A percentile compares a stretch with the other conserved stretches of the same genome.
Evolutionary conservation across 2,797 vertebrate genomes (phyloP).

Genomic region (Spinibarbus caldwelli): DNA sequence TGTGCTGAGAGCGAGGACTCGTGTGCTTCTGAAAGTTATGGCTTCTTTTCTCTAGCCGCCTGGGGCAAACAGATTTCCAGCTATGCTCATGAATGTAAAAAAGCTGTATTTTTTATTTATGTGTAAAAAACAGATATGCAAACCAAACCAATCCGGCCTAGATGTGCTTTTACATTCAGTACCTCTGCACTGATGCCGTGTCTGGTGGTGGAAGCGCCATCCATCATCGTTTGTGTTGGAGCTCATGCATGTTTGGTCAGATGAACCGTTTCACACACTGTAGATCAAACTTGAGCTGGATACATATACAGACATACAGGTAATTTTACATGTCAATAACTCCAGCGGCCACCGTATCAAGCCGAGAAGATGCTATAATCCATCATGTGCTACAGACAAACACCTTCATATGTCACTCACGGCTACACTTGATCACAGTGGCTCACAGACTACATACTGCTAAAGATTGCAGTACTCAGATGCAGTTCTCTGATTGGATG

Average conservation of each 20-base stretch:
- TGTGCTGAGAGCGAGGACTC: constrained; percentile 11
- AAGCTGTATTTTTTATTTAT: constrained; percentile 22
- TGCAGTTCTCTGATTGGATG: not conserved
- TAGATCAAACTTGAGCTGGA: constrained; percentile 34
- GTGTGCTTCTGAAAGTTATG: constrained; percentile 17
- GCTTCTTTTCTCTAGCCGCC: constrained; percentile 1
- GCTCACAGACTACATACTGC: not conserved
- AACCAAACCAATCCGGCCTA: constrained; percentile 16
- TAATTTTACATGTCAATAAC: constrained; percentile 46
- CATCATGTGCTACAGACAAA: constrained; percentile 29
- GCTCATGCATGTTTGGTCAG: constrained; percentile 31
- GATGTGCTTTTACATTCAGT: not conserved
- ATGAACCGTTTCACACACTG: constrained; percentile 32
- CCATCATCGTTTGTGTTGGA: constrained; percentile 36
- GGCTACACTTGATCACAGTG: not conserved
- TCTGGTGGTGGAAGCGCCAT: not conserved
- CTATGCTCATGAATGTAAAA: constrained; percentile 21
- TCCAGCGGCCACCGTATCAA: not conserved
- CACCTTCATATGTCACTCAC: constrained; percentile 7
- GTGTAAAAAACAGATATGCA: not conserved
- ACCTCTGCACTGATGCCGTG: not conserved
- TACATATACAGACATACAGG: constrained; percentile 5
- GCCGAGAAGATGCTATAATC: constrained; percentile 13
- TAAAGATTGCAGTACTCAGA: not conserved
- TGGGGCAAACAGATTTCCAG: not conserved